Conservation (phyloP, 2,888 invertebrate genomes). For the Cecidostiba fungosa region DNA sequence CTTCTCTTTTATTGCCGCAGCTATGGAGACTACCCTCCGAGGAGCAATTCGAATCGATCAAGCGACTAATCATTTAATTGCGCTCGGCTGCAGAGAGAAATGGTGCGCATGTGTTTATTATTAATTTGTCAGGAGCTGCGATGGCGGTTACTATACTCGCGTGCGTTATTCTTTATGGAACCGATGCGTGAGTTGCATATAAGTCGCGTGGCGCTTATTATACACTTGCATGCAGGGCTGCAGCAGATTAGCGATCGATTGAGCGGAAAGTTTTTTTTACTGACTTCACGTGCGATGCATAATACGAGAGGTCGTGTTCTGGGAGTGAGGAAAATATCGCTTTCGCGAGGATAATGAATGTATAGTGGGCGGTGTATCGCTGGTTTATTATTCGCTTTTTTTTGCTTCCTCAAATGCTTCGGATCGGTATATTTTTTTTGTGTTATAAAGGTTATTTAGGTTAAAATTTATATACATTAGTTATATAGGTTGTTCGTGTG, state of each 20-base stretch:
- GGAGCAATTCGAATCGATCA: conserved; percentile 47
- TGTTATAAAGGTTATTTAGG: too few relatives aligned
- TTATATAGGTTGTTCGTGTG: too few relatives aligned
- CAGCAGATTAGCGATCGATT: conserved; percentile 43
- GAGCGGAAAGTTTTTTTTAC: conserved; percentile 25
- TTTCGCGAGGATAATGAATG: neutral
- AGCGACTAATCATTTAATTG: conserved; percentile 55
- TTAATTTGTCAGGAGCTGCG: neutral
- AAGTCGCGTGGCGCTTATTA: neutral
- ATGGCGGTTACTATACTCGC: neutral
- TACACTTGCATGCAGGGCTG: conserved; percentile 21
- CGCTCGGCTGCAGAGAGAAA: neutral
- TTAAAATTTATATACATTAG: too few relatives aligned
- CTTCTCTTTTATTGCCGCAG: neutral
- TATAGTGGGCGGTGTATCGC: neutral
- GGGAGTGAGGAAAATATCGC: neutral
- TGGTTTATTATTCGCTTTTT: neutral
- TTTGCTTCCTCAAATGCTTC: too few relatives aligned
- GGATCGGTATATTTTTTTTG: too few relatives aligned
- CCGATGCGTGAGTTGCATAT: neutral
- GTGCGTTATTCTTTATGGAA: too few relatives aligned
- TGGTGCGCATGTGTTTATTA: neutral
- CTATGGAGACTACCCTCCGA: neutral
- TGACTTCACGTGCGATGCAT: neutral
- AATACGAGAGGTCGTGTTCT: neutral